These are phyloP conservation scores for Sprattus sprattus DNA, from an alignment of 2,113 vertebrate genomes.

Conservation along the genomic window DNA sequence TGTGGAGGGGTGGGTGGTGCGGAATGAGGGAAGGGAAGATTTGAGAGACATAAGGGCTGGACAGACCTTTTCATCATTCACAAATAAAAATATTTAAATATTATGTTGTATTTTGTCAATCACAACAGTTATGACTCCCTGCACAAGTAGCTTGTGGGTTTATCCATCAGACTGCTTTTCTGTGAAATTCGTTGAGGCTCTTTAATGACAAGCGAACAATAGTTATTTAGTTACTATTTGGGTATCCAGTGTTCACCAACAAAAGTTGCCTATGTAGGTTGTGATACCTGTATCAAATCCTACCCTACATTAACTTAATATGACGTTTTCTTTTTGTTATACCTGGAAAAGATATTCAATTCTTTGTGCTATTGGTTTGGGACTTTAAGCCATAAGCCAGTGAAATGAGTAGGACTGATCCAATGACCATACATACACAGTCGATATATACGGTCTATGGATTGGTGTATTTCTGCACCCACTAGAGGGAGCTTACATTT, in stretches of 20 bases:
- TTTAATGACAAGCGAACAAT: not conserved
- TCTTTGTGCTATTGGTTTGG: too few species aligned
- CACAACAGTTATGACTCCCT: not conserved
- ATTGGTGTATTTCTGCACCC: not conserved
- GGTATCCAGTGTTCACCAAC: not conserved
- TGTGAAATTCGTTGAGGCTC: not conserved
- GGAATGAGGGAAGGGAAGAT: not conserved
- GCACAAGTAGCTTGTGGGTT: not conserved
- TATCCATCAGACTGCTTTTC: not conserved
- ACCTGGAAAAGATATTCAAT: too few species aligned
- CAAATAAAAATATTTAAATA: constrained; percentile 6
- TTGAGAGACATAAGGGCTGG: not conserved
- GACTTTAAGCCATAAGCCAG: too few species aligned
- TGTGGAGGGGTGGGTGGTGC: not conserved
- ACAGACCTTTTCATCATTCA: constrained; percentile 8
- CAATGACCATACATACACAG: too few species aligned
- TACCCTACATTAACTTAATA: too few species aligned
- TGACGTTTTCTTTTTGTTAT: too few species aligned
- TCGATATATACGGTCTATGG: too few species aligned
- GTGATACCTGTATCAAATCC: not conserved
- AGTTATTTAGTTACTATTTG: not conserved
- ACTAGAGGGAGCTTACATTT: not conserved
- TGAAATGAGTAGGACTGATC: too few species aligned
- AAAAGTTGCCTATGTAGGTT: not conserved
- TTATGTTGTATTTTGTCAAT: not conserved